phyloP scores from a whole-genome alignment of 2,888 invertebrate genomes.

The Steinernema carpocapsae region DNA sequence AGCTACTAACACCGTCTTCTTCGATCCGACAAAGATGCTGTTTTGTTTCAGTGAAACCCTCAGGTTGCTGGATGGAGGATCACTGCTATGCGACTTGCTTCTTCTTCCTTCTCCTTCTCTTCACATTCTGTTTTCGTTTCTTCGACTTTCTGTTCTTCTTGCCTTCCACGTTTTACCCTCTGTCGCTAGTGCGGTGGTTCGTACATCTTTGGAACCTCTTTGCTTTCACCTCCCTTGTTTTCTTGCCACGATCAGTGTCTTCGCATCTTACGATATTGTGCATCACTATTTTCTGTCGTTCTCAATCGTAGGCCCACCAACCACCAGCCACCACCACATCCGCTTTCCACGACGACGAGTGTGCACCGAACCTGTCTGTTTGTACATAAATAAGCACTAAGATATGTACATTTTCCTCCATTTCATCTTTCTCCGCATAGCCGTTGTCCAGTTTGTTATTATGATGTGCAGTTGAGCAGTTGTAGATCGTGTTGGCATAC shows the following conservation, averaged over 20 bases:
- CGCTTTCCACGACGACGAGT: constrained; percentile 9
- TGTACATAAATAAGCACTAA: constrained; percentile 31
- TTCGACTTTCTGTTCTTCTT: constrained; percentile 22
- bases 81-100: not conserved
- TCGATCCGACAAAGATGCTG: constrained; percentile 13
- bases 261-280: constrained; percentile 24
- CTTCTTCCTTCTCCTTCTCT: not conserved
- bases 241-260: constrained; percentile 30
- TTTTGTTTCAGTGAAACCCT: constrained; percentile 30
- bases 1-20: not conserved
- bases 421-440: constrained; percentile 29
- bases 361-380: constrained; percentile 32
- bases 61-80: constrained; percentile 3
- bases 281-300: constrained; percentile 25
- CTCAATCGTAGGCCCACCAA: not conserved
- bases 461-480: constrained; percentile 31
- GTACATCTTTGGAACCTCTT: constrained; percentile 15
- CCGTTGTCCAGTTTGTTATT: constrained; percentile 30
- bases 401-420: not conserved
- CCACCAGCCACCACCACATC: no score
- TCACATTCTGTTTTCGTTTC: not conserved
- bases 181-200: constrained; percentile 19
- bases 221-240: constrained; percentile 24
- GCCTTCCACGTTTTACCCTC: not conserved
- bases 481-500: constrained; percentile 30